Percentiles rank a stretch among this genome's conserved stretches.
Conservation (phyloP, 2,113 vertebrate species). For the Rhinopomastus cyanomelas region DNA sequence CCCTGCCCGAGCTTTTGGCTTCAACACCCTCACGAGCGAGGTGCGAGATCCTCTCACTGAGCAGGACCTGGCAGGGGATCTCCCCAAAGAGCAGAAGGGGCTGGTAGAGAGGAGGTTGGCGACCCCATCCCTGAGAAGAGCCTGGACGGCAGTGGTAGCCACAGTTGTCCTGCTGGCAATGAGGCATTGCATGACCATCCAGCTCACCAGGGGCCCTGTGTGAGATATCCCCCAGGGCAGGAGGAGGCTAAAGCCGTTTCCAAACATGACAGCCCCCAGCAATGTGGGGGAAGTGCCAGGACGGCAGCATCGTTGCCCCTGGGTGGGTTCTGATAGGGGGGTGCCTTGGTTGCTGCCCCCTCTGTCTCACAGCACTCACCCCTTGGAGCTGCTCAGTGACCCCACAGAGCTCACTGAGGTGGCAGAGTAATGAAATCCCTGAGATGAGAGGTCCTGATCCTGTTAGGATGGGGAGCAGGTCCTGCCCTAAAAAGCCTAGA, state of each 20-base stretch:
- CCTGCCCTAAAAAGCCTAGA: neutral
- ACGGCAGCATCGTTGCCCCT: neutral
- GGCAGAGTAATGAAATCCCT: neutral
- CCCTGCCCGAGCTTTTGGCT: neutral
- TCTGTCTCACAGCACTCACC: rapidly evolving
- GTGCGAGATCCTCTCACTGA: neutral
- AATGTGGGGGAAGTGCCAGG: neutral
- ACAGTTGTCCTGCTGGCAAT: neutral
- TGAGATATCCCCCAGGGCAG: neutral
- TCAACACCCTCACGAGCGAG: neutral
- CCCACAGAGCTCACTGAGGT: no score
- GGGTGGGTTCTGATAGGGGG: rapidly evolving
- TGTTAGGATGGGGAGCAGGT: neutral
- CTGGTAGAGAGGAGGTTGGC: neutral
- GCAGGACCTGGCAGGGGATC: neutral
- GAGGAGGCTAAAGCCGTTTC: neutral
- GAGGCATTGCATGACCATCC: neutral
- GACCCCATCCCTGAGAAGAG: neutral
- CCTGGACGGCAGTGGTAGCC: rapidly evolving
- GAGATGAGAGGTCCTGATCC: neutral
- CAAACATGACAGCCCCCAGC: neutral
- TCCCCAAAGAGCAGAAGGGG: neutral
- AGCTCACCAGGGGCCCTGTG: neutral
- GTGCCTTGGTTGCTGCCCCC: neutral
- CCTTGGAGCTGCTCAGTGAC: neutral